Conservation (phyloP, 2,113 vertebrate genomes). For the Brachypodius melanocephalos region DNA sequence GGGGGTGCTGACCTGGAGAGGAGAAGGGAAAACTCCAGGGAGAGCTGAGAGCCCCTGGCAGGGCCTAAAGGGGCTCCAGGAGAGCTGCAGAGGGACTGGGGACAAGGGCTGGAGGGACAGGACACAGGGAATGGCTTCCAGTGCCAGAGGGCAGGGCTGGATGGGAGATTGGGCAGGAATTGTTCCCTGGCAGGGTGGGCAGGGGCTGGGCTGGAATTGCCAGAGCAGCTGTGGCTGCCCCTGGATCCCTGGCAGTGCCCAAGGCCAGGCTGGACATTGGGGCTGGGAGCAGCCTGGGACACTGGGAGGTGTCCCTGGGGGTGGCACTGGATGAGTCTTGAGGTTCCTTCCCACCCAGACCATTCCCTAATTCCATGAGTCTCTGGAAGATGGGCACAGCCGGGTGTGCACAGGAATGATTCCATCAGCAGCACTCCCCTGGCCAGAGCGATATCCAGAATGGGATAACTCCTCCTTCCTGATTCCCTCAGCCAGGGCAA, state of each 20-base stretch:
- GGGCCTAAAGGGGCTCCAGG: neutral
- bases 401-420: rapidly evolving
- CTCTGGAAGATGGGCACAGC: rapidly evolving
- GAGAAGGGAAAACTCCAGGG: neutral
- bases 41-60: neutral
- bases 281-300: no score
- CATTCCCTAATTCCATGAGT: neutral
- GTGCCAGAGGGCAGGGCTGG: neutral
- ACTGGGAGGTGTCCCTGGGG: neutral
- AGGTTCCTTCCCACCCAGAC: no score
- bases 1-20: neutral
- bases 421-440: neutral
- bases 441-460: neutral
- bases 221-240: neutral
- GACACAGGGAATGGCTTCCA: neutral
- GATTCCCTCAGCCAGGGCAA: neutral
- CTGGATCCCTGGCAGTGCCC: neutral
- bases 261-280: neutral
- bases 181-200: neutral
- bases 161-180: neutral
- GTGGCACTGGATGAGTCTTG: rapidly evolving
- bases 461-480: neutral
- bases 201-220: neutral
- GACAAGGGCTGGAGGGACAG: neutral
- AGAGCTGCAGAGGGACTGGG: neutral